Base-by-base conservation (phyloP, 2,113 vertebrate species). In the Rhynchopsitta pachyrhyncha region DNA sequence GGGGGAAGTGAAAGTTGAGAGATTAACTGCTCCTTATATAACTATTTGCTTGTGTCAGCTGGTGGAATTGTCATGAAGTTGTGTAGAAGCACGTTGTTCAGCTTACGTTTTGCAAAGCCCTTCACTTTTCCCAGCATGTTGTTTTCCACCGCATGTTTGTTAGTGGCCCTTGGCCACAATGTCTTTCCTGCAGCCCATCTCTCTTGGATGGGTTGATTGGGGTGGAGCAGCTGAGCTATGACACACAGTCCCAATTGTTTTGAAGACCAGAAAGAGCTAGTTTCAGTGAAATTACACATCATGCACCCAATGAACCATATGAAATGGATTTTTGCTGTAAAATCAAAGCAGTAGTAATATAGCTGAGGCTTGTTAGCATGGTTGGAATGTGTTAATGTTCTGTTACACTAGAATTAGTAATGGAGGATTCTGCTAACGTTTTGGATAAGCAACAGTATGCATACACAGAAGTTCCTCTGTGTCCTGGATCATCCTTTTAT, bases 381-480 rank as follows among this genome's bases (percentile, higher is more conserved):
- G 27, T 57, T 93, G 47, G 55, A 49, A 93, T 87, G 82, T 71
- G 64, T 77, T 94, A 79, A 96, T 74, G 24, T 79, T 84, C 79
- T 94, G 96, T 94, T 69, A 93, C 57, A 28, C 44, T 35, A 29
- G 60, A 75, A 90, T 64, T 73, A 82, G 86, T 67, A 74, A 92
- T 17, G 19, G 47, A 16, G 29, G 52, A 62, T 87, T 88, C 89
- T 89, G 73, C 93, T 85, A 77, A 88, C 93, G 42, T 87, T 92
- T 95, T 92, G 47, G 62, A 57, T 93, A 92, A 67, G 62, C 73
- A 94, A 81, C 66, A 62, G 44, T 79, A 80, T 77, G 68, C 52
- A 2, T 27, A 76, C 79, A 55, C 29, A 63, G 86, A 96, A 85
- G 67, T 96, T 97, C 89, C 64, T 92, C 76, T 91, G 68, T 68